These are phyloP conservation scores for Dascillus cervinus DNA, from an alignment of 2,888 invertebrate genomes.

Conservation along the genomic window DNA sequence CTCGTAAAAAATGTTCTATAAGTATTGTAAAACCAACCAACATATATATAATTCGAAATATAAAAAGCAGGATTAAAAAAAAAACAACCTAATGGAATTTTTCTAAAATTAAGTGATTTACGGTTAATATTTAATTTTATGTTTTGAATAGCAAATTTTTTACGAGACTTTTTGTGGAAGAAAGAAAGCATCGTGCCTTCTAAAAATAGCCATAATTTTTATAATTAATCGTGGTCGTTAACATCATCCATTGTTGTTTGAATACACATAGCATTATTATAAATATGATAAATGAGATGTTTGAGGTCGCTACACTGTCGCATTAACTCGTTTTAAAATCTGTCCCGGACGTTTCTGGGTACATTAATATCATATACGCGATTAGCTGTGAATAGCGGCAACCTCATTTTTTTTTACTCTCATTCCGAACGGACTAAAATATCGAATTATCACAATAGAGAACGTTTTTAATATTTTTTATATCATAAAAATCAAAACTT, in stretches of 20 bases:
- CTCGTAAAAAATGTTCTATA: too few species aligned
- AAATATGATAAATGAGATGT: constrained; percentile 38
- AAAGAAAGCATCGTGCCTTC: too few species aligned
- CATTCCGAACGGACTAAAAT: constrained; percentile 29
- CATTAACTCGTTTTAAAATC: constrained; percentile 42
- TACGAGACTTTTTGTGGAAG: too few species aligned
- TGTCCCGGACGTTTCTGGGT: constrained; percentile 41
- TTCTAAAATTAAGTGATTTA: too few species aligned
- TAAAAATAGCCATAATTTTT: too few species aligned
- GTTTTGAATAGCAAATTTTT: too few species aligned
- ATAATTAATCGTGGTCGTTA: constrained; percentile 32
- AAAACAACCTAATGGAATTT: too few species aligned
- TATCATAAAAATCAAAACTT: constrained; percentile 29
- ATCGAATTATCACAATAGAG: constrained; percentile 23
- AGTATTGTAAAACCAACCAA: too few species aligned
- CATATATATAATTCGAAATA: too few species aligned
- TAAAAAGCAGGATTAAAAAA: too few species aligned
- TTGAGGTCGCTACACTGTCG: constrained; percentile 39
- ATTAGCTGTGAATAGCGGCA: constrained; percentile 41
- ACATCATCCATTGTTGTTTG: constrained; percentile 35
- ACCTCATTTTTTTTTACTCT: too few species aligned
- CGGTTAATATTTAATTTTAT: too few species aligned
- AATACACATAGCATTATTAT: constrained; percentile 32
- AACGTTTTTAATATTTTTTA: constrained; percentile 14
- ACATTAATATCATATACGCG: constrained; percentile 44